A percentile compares a stretch with the other conserved stretches of the same genome.
Conservation (phyloP, 2,888 invertebrate genomes). For the Tuta absoluta region DNA sequence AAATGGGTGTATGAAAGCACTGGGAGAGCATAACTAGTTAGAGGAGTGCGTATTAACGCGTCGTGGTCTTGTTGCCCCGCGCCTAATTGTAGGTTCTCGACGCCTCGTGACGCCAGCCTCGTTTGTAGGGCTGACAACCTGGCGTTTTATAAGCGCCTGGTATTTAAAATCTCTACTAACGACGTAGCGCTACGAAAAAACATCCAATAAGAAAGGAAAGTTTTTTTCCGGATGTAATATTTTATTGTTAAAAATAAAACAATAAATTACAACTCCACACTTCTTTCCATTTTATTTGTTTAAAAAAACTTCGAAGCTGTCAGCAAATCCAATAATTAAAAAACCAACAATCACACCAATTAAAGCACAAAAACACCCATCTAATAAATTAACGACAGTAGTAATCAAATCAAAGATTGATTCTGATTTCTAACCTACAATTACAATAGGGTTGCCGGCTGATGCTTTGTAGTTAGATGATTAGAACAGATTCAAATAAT, state of each 20-base stretch:
- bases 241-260: conserved; percentile 6
- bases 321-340: conserved; percentile 19
- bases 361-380: conserved; percentile 23
- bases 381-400: conserved; percentile 34
- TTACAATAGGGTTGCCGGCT: conserved; percentile 28
- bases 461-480: background rate
- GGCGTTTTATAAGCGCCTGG: conserved; percentile 18
- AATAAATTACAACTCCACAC: conserved; percentile 14
- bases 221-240: background rate
- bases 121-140: conserved; percentile 57
- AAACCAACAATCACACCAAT: conserved; percentile 18
- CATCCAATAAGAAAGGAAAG: background rate
- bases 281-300: conserved; percentile 15
- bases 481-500: too few species aligned
- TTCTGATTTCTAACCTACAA: conserved; percentile 28
- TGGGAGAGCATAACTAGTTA: conserved; percentile 63
- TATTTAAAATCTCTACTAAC: conserved; percentile 17
- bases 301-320: background rate
- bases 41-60: conserved; percentile 72
- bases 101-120: conserved; percentile 65
- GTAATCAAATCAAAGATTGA: conserved; percentile 35
- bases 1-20: conserved; percentile 35
- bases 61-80: conserved; percentile 63
- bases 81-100: conserved; percentile 79
- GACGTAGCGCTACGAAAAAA: background rate